Evolutionary conservation across 2,797 vertebrate genomes (phyloP), one percentile per base, ranked within the genome.

Genomic region (Remorina albescens): DNA sequence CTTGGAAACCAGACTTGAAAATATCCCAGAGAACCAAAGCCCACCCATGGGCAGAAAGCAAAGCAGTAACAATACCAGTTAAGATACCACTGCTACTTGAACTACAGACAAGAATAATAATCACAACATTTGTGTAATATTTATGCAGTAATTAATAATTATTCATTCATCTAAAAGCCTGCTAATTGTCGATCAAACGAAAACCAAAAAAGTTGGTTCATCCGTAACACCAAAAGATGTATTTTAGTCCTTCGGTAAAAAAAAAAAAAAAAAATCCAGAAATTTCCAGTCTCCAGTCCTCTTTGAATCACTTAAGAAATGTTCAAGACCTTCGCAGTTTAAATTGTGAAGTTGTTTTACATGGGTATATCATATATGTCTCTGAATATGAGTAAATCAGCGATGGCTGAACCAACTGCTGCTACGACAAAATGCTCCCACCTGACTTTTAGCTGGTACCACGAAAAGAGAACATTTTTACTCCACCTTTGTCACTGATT

Each of bases 1-100:
- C 62, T 78, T 2, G 32, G 30, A 82, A 58, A 74, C 50, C 18
- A 56, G n/a, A 60, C 16, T 32, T 47, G 74, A 42, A 68, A 70
- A 51, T 39, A 69, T 63, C 8, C 11, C 6, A 11, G 12, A 59
- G 46, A 81, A 67, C 59, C 28, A 51, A 34, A 32, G 57, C 30
- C 28, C 37, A 57, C 16, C n/a, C 12, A 39, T 23, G 18, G 63
- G 47, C n/a, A 21, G 28, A 54, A 55, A 51, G 23, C 9, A 67
- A 47, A 44, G 25, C 25, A 49, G 10, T 18, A 49, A 12, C n/a
- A 55, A 25, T 47, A 47, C 10, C n/a, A 13, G n/a, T n/a, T n/a
- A n/a, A n/a, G n/a, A n/a, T n/a, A 6, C 13, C 46, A 30, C 63
- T 36, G 49, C 8, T 2, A 13, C 1, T 13, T n/a, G 8, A n/a